phyloP scores from a whole-genome alignment of 2,888 invertebrate species.

The Pristionchus mayeri region DNA sequence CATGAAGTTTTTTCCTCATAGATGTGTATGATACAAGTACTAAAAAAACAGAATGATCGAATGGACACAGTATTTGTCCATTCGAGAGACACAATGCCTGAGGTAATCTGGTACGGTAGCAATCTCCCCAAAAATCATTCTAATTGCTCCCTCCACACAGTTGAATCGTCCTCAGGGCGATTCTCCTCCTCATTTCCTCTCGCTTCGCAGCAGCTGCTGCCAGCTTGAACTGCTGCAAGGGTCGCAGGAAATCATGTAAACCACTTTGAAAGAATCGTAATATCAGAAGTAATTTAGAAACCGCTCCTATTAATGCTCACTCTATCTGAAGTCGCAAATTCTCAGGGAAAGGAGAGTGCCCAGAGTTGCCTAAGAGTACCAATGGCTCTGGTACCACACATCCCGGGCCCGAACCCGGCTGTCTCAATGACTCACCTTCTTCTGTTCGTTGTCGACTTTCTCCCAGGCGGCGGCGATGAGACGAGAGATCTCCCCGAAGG shows the following conservation, averaged over 20 bases:
- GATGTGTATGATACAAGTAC: background rate
- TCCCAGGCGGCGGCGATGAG: slow-evolving; percentile 37
- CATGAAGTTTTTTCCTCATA: no score
- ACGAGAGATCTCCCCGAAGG: slow-evolving; percentile 41
- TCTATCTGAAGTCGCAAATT: no score
- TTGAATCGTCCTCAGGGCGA: slow-evolving; percentile 30
- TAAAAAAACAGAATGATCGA: background rate
- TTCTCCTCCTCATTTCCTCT: slow-evolving; percentile 9
- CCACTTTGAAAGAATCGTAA: no score
- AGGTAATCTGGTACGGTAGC: background rate
- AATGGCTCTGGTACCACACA: no score
- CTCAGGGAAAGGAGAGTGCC: no score
- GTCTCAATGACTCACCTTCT: slow-evolving; percentile 23
- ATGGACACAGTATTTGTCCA: background rate
- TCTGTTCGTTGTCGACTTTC: slow-evolving; percentile 19
- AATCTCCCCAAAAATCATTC: background rate
- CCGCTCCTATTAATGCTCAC: no score
- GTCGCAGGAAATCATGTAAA: no score
- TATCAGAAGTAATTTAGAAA: no score
- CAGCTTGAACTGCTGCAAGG: slow-evolving; percentile 7
- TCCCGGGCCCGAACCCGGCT: no score
- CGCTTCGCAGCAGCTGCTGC: background rate
- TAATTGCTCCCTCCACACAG: slow-evolving; percentile 3
- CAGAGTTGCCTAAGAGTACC: no score
- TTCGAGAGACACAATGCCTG: background rate